phyloP scores from a whole-genome alignment of 2,888 invertebrate genomes.

The Pseudolycoriella hygida region DNA sequence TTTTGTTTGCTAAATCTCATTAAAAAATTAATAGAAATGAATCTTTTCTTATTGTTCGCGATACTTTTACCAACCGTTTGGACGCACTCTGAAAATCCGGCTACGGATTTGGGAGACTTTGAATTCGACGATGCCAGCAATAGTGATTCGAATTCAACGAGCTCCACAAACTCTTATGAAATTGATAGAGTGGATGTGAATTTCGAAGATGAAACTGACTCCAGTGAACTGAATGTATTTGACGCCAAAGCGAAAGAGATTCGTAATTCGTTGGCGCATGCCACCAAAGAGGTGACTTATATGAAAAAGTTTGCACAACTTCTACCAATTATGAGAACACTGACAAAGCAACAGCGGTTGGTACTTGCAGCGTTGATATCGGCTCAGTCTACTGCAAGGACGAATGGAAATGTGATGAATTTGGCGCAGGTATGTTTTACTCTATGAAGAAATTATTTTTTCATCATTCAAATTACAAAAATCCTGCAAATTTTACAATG shows the following conservation, averaged over 20 bases:
- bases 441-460: too few relatives aligned
- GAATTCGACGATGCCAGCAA: too few relatives aligned
- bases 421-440: conserved; percentile 33
- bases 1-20: too few relatives aligned
- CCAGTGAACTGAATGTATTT: conserved; percentile 11
- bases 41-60: too few relatives aligned
- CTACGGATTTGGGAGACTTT: too few relatives aligned
- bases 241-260: conserved; percentile 30
- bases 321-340: conserved; percentile 42
- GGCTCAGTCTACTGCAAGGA: conserved; percentile 36
- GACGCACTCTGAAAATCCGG: too few relatives aligned
- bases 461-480: too few relatives aligned
- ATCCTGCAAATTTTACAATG: too few relatives aligned
- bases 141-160: too few relatives aligned
- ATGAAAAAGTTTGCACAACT: conserved; percentile 42
- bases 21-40: too few relatives aligned
- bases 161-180: too few relatives aligned
- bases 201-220: conserved; percentile 21
- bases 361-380: conserved; percentile 44
- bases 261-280: conserved; percentile 35
- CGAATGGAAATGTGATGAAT: conserved; percentile 32
- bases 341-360: conserved; percentile 42
- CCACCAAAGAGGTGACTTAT: conserved; percentile 38
- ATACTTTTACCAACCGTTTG: too few relatives aligned
- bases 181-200: conserved; percentile 7